These are phyloP conservation scores for Drosophila nebulosa DNA, from an alignment of 1,140 invertebrate genomes.

Conservation along the genomic window DNA sequence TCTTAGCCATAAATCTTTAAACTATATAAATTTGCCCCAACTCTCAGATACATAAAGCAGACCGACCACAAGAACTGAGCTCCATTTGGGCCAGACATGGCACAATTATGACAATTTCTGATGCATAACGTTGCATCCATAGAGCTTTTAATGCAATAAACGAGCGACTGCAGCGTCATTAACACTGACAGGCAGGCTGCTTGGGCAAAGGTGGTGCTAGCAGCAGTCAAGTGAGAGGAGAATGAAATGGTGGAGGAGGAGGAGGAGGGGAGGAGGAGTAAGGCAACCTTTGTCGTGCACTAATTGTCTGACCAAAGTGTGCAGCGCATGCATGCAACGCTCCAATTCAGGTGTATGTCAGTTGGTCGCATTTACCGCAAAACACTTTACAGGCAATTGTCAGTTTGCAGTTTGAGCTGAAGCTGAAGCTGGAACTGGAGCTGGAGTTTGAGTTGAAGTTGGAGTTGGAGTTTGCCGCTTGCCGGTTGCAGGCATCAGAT, in stretches of 20 bases:
- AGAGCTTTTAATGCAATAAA: constrained; percentile 77
- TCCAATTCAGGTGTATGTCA: constrained; percentile 76
- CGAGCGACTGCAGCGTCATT: constrained; percentile 57
- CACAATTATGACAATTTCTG: constrained; percentile 79
- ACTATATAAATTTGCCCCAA: constrained; percentile 21
- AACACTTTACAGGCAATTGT: constrained; percentile 77
- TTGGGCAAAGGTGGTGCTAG: neutral
- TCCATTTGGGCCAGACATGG: constrained; percentile 62
- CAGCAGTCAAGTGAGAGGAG: too few relatives aligned
- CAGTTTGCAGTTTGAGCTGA: constrained; percentile 33
- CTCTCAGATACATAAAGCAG: constrained; percentile 17
- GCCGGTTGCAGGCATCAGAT: constrained; percentile 9
- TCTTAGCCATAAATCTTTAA: constrained; percentile 59
- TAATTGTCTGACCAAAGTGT: constrained; percentile 76
- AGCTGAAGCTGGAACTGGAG: too few relatives aligned
- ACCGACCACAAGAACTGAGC: constrained; percentile 42
- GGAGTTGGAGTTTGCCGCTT: constrained; percentile 11
- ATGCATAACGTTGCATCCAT: constrained; percentile 67
- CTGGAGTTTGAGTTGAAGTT: neutral
- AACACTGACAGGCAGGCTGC: constrained; percentile 52
- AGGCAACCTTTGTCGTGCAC: constrained; percentile 57
- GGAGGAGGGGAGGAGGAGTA: neutral
- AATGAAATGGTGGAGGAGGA: too few relatives aligned
- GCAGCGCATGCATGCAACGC: constrained; percentile 62
- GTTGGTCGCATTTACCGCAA: constrained; percentile 69